A percentile compares a stretch with the other conserved stretches of the same genome.
Evolutionary conservation across 1,140 invertebrate genomes (phyloP).

Genomic region (Lepeophtheirus salmonis): DNA sequence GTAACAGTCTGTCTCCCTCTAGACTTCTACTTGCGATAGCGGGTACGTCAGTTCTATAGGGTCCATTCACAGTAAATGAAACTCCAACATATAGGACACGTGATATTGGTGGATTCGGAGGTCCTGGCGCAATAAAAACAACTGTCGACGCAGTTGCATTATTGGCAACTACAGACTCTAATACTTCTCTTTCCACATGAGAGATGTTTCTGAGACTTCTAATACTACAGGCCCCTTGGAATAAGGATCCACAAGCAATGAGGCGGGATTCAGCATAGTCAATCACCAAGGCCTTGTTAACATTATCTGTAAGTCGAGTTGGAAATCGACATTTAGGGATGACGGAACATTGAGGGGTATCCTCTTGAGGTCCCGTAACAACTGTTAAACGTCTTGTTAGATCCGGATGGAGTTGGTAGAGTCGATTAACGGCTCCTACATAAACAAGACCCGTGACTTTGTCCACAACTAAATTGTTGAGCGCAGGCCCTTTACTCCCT

Average conservation of each 20-base stretch:
- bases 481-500: conserved; percentile 19
- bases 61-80: conserved; percentile 75
- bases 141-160: conserved; percentile 83
- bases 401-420: conserved; percentile 77
- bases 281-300: conserved; percentile 86
- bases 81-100: conserved; percentile 85
- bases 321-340: conserved; percentile 46
- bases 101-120: conserved; percentile 54
- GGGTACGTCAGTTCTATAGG: conserved; percentile 79
- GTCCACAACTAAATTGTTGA: conserved; percentile 68
- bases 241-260: conserved; percentile 80
- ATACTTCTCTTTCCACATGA: conserved; percentile 48
- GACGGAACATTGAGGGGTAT: conserved; percentile 63
- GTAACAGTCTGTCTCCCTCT: conserved; percentile 64
- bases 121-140: conserved; percentile 86
- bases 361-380: conserved; percentile 68
- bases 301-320: conserved; percentile 59
- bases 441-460: conserved; percentile 76
- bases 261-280: conserved; percentile 70
- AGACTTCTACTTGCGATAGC: conserved; percentile 79
- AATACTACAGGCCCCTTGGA: conserved; percentile 72
- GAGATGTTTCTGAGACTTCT: conserved; percentile 72
- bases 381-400: conserved; percentile 53
- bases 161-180: conserved; percentile 80
- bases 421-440: conserved; percentile 75